phyloP scores from a whole-genome alignment of 2,888 invertebrate species.

The Mycalesis mineus region DNA sequence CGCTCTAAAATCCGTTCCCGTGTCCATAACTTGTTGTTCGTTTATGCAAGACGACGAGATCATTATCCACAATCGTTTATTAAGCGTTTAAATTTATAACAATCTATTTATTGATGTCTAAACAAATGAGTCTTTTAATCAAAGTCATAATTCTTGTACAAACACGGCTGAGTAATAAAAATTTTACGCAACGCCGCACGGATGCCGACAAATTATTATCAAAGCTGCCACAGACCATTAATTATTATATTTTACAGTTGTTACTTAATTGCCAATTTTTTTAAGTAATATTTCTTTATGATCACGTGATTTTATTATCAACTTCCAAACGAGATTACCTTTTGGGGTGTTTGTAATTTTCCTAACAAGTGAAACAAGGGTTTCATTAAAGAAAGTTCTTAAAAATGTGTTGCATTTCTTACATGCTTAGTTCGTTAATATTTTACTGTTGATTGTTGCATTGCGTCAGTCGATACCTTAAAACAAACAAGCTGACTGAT shows the following conservation, averaged over 20 bases:
- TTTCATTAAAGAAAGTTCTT: too few species aligned
- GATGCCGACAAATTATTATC: slow-evolving; percentile 1
- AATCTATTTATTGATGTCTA: slow-evolving; percentile 19
- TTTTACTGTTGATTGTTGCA: too few species aligned
- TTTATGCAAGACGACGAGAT: slow-evolving; percentile 21
- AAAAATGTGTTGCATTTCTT: too few species aligned
- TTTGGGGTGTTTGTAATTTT: too few species aligned
- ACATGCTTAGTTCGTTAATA: too few species aligned
- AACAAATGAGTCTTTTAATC: slow-evolving; percentile 26
- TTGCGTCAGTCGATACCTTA: too few species aligned
- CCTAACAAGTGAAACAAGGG: too few species aligned
- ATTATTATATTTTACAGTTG: background rate
- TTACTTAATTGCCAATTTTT: background rate
- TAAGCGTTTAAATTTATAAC: slow-evolving; percentile 21
- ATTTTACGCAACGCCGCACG: slow-evolving; percentile 11
- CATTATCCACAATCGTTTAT: slow-evolving; percentile 21
- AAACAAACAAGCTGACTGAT: too few species aligned
- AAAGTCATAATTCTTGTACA: slow-evolving; percentile 21
- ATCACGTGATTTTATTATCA: too few species aligned
- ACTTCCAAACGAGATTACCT: too few species aligned
- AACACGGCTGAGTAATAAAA: slow-evolving; percentile 17
- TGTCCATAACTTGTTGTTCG: slow-evolving; percentile 31
- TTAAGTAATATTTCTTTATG: background rate
- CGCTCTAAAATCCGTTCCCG: slow-evolving; percentile 40
- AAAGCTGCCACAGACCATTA: background rate